Evolutionary conservation across 2,113 vertebrate species (phyloP).

Genomic region (Eolophus roseicapilla): DNA sequence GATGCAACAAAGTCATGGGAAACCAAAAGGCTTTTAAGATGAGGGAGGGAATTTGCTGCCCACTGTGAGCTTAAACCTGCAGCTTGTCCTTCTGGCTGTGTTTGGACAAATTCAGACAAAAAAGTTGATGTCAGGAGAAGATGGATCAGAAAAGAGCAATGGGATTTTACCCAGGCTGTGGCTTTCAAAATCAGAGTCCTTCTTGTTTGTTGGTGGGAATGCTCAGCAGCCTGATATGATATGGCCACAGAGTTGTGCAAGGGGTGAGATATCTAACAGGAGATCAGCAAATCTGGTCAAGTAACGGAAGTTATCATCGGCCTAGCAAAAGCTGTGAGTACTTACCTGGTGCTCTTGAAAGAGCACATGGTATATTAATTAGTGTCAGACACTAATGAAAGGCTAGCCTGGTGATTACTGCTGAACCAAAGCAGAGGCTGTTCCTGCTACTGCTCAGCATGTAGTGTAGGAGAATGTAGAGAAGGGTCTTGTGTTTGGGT

Average conservation of each 20-base stretch:
- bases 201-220: neutral
- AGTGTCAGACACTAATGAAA: neutral
- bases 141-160: neutral
- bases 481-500: neutral
- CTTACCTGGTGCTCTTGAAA: neutral
- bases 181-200: neutral
- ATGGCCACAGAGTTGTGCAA: neutral
- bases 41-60: neutral
- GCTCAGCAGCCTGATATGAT: neutral
- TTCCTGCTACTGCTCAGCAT: neutral
- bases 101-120: neutral
- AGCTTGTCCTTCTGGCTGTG: neutral
- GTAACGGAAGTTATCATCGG: conserved; percentile 21
- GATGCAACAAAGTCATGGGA: neutral
- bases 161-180: neutral
- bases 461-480: neutral
- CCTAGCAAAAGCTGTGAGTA: conserved; percentile 2
- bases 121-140: neutral
- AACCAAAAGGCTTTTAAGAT: conserved; percentile 19
- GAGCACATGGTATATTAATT: conserved; percentile 13
- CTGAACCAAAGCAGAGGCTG: neutral
- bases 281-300: conserved; percentile 7
- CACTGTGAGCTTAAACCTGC: neutral
- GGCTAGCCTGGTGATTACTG: neutral
- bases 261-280: neutral